Percentiles rank a stretch among this genome's conserved stretches.
phyloP scores from a whole-genome alignment of 2,113 vertebrate species.

The Ptilonorhynchus violaceus region DNA sequence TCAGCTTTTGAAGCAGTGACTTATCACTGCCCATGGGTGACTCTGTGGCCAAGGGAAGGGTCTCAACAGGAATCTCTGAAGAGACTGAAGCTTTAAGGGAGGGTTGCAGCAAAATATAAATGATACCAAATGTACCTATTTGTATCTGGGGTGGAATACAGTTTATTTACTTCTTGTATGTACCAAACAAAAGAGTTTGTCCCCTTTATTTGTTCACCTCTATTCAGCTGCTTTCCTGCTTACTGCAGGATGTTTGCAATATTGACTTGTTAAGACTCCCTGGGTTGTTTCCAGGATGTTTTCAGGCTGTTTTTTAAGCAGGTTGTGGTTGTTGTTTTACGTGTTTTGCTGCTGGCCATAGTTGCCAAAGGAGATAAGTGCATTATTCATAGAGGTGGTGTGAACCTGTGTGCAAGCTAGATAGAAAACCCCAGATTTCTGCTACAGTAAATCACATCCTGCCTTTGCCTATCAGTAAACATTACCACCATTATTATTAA shows the following conservation, averaged over 20 bases:
- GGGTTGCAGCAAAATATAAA: not conserved
- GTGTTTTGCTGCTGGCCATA: not conserved
- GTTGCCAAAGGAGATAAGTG: not conserved
- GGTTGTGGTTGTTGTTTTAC: not conserved
- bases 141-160: not conserved
- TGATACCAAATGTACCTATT: not conserved
- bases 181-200: not conserved
- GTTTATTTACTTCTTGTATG: not conserved
- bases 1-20: not conserved
- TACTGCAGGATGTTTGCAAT: not conserved
- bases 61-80: not conserved
- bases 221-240: not conserved
- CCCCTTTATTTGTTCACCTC: not conserved
- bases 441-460: not conserved
- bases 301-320: not conserved
- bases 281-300: not conserved
- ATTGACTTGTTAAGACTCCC: not conserved
- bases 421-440: not conserved
- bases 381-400: not conserved
- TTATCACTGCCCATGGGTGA: not conserved
- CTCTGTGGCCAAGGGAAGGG: not conserved
- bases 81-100: not conserved
- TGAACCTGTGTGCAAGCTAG: not conserved
- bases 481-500: not conserved
- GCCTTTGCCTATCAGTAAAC: slow-evolving; percentile 11